Conservation (phyloP, 2,888 invertebrate species). For the Diachrysia chrysitis region DNA sequence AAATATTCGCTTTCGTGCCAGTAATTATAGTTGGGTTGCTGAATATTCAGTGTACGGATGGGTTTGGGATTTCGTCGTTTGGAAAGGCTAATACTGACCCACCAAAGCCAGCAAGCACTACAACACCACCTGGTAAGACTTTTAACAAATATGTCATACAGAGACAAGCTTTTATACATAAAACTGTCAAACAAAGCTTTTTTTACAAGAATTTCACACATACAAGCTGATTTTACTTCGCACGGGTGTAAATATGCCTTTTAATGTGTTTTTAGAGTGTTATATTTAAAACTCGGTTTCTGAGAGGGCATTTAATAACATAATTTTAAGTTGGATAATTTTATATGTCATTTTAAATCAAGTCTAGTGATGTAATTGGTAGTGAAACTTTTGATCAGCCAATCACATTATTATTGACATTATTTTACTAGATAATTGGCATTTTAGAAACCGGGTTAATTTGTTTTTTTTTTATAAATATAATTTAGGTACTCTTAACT, state of each 20-base stretch:
- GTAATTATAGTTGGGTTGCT: slow-evolving; percentile 69
- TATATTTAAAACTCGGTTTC: slow-evolving; percentile 16
- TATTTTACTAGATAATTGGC: no score
- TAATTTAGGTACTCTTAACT: background rate
- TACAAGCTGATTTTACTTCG: slow-evolving; percentile 6
- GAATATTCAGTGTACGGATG: slow-evolving; percentile 65
- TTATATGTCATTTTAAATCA: no score
- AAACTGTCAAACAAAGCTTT: background rate
- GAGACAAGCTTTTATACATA: slow-evolving; percentile 35
- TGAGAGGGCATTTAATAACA: background rate
- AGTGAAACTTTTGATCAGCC: no score
- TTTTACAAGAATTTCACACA: slow-evolving; percentile 32
- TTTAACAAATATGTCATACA: slow-evolving; percentile 11
- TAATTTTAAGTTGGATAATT: no score
- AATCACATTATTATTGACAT: no score
- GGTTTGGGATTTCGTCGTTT: slow-evolving; percentile 83
- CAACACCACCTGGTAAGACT: slow-evolving; percentile 82
- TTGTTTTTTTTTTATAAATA: no score
- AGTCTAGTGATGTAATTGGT: no score
- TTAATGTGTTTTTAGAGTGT: slow-evolving; percentile 23
- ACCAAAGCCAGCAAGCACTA: slow-evolving; percentile 78
- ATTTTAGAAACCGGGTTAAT: background rate
- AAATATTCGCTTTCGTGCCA: slow-evolving; percentile 57
- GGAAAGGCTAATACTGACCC: slow-evolving; percentile 84
- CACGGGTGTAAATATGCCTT: slow-evolving; percentile 37